Base-by-base conservation (phyloP, 2,888 invertebrate species). In the Eucera pruinosa region DNA sequence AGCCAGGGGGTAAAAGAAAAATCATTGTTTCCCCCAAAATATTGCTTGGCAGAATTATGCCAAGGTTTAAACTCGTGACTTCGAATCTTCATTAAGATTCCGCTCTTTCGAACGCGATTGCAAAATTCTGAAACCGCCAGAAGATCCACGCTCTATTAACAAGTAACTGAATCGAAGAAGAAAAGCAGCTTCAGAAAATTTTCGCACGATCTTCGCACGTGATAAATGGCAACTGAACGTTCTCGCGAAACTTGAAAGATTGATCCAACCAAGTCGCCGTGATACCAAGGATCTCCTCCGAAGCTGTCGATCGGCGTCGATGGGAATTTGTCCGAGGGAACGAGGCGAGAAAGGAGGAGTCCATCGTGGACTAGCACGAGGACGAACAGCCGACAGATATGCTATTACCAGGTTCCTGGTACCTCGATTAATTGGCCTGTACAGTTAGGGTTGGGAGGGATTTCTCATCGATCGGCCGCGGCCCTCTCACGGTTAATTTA, bases 401-500 rank as follows among this genome's bases (percentile, higher is more conserved):
- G 74, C 85, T 82, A 86, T 88, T 87, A 84, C 78, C 80, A 81
- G 82, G 82, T 87, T 87, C 84, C 75, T 80, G 78, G 87, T 88
- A 82, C 80, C 78, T 80, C 68, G 88, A 88, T 87, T 89, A 89
- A 89, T 89, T 88, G 88, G 83, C 82, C 78, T 82, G 82, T 85
- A 88, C 83, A 86, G 89, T 88, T 87, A 87, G 60, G 67, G 30
- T 18, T 41, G 47, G 50, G 30, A 47, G 57, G 55, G 69, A 41
- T 36, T 48, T 61, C 52, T 60, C 55, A n/a, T 68, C 80, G 80
- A 84, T 84, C 72, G 76, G 69, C 61, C 74, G 55, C 58, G 71
- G 69, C 60, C 66, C 61, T 77, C 70, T 82, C 82, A 45, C 75
- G 71, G 50, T 72, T 81, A 84, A 85, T 85, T 85, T 84, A 85